Percentiles rank a stretch among this genome's conserved stretches.
phyloP scores from a whole-genome alignment of 2,113 vertebrate species.

The Cottus gobio region DNA sequence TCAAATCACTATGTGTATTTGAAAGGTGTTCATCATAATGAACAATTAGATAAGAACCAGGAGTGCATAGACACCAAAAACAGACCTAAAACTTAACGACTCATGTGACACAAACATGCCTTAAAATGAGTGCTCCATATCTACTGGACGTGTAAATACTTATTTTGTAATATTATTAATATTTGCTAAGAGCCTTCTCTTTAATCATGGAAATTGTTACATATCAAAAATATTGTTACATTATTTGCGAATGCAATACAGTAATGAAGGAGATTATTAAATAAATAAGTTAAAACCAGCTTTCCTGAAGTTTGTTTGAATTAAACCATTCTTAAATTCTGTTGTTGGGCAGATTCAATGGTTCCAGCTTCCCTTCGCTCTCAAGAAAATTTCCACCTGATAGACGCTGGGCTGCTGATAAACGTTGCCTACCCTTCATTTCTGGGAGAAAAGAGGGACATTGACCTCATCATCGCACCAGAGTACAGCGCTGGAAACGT shows the following conservation, averaged over 20 bases:
- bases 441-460: conserved; percentile 70
- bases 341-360: conserved; percentile 34
- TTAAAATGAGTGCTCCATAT: not conserved
- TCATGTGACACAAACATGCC: not conserved
- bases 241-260: not conserved
- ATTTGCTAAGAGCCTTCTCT: not conserved
- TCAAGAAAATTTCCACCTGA: conserved; percentile 44
- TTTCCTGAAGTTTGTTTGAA: not conserved
- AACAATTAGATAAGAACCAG: too few species aligned
- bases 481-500: conserved; percentile 71
- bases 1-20: not conserved
- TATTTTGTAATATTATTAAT: too few species aligned
- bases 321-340: not conserved
- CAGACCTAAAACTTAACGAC: not conserved
- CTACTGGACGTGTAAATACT: not conserved
- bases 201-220: too few species aligned
- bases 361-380: conserved; percentile 43
- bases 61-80: not conserved
- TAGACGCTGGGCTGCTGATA: conserved; percentile 60
- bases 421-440: conserved; percentile 69
- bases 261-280: not conserved
- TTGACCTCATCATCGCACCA: conserved; percentile 67
- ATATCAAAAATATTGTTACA: not conserved
- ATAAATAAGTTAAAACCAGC: too few species aligned
- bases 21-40: too few species aligned